phyloP scores from a whole-genome alignment of 2,888 invertebrate genomes.

The Ichneumoninae sp. region DNA sequence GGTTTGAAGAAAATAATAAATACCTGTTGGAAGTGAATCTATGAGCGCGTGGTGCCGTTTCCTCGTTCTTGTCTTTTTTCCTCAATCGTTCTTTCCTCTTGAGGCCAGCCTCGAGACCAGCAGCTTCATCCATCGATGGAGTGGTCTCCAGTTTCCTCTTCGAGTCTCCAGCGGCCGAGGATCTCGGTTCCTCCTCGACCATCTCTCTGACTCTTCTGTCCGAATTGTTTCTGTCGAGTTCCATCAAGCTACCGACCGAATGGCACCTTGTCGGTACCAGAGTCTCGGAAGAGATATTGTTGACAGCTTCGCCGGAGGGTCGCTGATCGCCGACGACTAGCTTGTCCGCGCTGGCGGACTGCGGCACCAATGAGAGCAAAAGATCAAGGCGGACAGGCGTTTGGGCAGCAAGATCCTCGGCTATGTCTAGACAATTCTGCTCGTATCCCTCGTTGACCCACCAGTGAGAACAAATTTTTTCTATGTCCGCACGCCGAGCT shows the following conservation, averaged over 20 bases:
- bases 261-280: constrained; percentile 85
- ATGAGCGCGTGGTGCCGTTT: constrained; percentile 76
- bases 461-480: constrained; percentile 97
- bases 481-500: constrained; percentile 94
- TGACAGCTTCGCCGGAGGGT: constrained; percentile 73
- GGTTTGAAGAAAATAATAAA: not conserved
- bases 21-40: constrained; percentile 75
- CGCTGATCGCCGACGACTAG: constrained; percentile 87
- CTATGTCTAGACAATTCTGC: constrained; percentile 92
- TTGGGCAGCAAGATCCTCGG: constrained; percentile 95
- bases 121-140: constrained; percentile 88
- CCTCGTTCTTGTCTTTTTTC: constrained; percentile 78
- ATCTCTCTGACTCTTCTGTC: constrained; percentile 84
- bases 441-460: constrained; percentile 97
- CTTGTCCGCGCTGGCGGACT: constrained; percentile 89
- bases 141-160: constrained; percentile 92
- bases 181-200: constrained; percentile 76
- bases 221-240: constrained; percentile 89
- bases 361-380: constrained; percentile 93
- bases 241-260: constrained; percentile 91
- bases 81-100: constrained; percentile 88
- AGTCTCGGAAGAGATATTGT: constrained; percentile 79
- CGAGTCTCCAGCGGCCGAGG: constrained; percentile 85
- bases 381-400: constrained; percentile 96
- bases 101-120: constrained; percentile 75